Evolutionary conservation across 1,140 invertebrate species (phyloP).

Genomic region (Listronotus bonariensis): DNA sequence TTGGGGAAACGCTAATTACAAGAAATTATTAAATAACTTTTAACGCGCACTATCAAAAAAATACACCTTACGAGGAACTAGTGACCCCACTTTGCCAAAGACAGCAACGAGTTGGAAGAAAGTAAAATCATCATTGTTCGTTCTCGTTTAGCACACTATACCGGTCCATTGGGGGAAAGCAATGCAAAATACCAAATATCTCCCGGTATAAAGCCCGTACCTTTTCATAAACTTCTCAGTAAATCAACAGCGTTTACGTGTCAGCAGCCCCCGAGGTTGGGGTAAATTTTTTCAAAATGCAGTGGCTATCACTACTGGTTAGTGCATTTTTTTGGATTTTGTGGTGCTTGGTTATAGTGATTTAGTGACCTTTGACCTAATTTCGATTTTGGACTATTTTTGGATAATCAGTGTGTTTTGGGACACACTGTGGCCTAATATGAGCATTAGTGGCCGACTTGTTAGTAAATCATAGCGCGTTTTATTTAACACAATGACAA

Average conservation of each 20-base stretch:
- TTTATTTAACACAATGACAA: too few relatives aligned
- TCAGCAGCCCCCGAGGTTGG: conserved; percentile 31
- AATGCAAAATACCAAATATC: conserved; percentile 43
- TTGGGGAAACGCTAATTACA: too few relatives aligned
- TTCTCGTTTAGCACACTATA: conserved; percentile 24
- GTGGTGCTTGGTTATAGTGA: conserved; percentile 15
- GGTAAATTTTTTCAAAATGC: conserved; percentile 45
- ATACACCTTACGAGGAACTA: conserved; percentile 22
- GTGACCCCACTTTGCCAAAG: conserved; percentile 22
- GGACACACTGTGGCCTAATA: neutral
- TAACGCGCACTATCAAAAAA: neutral
- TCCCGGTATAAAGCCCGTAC: conserved; percentile 45
- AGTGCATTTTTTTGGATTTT: conserved; percentile 41
- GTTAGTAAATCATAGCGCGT: too few relatives aligned
- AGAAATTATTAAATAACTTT: conserved; percentile 1
- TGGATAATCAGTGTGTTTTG: conserved; percentile 11
- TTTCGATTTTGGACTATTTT: conserved; percentile 20
- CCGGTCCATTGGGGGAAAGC: conserved; percentile 31
- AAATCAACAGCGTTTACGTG: conserved; percentile 47
- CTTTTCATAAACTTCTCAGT: conserved; percentile 42
- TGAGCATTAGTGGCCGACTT: neutral
- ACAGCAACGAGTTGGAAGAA: conserved; percentile 29
- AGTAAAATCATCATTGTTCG: conserved; percentile 29
- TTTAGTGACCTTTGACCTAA: conserved; percentile 29
- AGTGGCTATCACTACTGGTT: conserved; percentile 51